Evolutionary conservation across 2,113 vertebrate species (phyloP), one percentile per base, ranked within the genome.

Genomic region (Sterna hirundo): DNA sequence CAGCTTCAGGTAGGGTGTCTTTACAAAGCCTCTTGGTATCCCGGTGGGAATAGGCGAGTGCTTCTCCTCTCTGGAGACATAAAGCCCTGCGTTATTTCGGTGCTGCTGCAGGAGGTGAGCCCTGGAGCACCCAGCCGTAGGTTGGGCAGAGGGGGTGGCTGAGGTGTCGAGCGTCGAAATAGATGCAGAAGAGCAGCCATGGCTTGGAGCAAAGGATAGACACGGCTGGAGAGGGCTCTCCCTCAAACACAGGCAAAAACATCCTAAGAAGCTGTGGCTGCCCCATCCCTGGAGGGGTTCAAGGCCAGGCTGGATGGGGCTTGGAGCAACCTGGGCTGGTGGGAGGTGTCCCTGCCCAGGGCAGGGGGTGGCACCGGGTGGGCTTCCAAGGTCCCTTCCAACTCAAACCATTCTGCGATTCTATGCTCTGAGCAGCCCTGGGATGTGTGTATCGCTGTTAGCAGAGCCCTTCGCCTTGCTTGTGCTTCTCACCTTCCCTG

Each of bases 401-500:
- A 11, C 21, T 22, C 23, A 26, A 62, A 62, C n/a, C n/a, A 26
- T 38, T 62, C n/a, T 13, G 12, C 23, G 57, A 58, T 58, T 58
- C 20, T 22, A 9, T 4, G 60, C 44, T 72, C 40, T 8, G 18
- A 16, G 57, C 15, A 29, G 86, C 34, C 1, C 42, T 49, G 1
- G 1, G 29, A 9, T 11, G 47, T 10, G 46, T 1, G 0, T 6
- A 8, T 60, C 0, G 0, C n/a, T 8, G 1, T 30, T 17, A 51
- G 17, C 51, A 29, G 19, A 51, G 36, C 27, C 40, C 40, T 84
- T 71, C 1, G 3, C 40, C n/a, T 70, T 10, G 8, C 64, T 10
- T 42, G 55, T 29, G 72, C 49, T 27, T 40, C 25, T 65, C 10
- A 0, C 18, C 12, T 77, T n/a, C 25, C 32, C 17, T n/a, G 55